Percentiles rank a stretch among this genome's conserved stretches.
Conservation (phyloP, 2,113 vertebrate genomes). For the Pongo abelii region DNA sequence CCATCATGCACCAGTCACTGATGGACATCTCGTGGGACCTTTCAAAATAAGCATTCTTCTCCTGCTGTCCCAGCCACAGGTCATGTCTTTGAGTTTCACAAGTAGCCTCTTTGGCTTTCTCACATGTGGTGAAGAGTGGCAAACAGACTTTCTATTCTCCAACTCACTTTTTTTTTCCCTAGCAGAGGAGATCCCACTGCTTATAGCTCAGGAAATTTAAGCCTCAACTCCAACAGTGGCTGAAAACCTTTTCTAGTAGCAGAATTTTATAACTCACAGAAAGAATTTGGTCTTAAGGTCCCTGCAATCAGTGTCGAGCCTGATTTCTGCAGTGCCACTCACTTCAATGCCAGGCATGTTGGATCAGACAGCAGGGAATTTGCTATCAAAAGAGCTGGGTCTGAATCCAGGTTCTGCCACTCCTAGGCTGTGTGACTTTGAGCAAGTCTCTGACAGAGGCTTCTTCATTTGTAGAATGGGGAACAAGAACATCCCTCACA, state of each 20-base stretch:
- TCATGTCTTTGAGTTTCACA: background rate
- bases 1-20: background rate
- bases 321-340: background rate
- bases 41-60: background rate
- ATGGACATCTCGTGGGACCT: background rate
- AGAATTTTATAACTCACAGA: background rate
- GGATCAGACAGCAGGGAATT: background rate
- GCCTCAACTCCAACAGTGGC: background rate
- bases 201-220: slow-evolving; percentile 23
- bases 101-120: background rate
- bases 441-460: background rate
- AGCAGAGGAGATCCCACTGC: background rate
- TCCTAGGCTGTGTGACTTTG: background rate
- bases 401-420: slow-evolving; percentile 7
- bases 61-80: background rate
- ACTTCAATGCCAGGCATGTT: background rate
- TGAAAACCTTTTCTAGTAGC: background rate
- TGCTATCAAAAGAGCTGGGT: background rate
- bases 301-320: background rate
- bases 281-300: background rate
- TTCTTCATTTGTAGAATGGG: background rate
- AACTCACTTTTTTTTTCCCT: background rate
- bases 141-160: background rate
- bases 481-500: background rate
- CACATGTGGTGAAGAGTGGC: background rate